Base-by-base conservation (phyloP, 2,113 vertebrate species). In the Alces alces region DNA sequence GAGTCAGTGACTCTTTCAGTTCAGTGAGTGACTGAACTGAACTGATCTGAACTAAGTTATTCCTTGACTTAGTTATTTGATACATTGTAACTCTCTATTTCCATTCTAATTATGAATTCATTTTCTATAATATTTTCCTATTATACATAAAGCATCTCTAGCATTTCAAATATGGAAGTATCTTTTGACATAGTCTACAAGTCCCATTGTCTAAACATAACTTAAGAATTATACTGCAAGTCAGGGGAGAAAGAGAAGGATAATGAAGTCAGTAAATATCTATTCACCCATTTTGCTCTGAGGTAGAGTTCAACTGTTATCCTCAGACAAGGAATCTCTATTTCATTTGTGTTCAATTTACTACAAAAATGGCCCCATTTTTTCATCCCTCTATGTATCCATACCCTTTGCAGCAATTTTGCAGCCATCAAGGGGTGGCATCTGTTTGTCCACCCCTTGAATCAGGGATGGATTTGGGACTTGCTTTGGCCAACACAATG, bases 111-210 rank as follows among this genome's bases (percentile, higher is more conserved):
- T 84, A 61, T 6, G 1, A 91, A 47, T 76, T 80, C 13, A 33
- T 87, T 95, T 96, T 95, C 8, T 54, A 21, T 55, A 93, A 84
- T 70, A 39, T 76, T 79, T 88, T 66, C 27, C 47, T 78, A 43
- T 94, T 70, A 52, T 14, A 61, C 47, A 86, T 27, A 94, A 93
- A 95, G 36, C 6, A 16, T 36, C 25, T 55, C 33, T 79, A 23
- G 50, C 0, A 91, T 84, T 97, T 93, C 50, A 85, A 92, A 89
- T 64, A 84, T 80, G 45, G 79, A 94, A 94, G 60, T 60, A 92
- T 28, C 25, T 91, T 96, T 80, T 88, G 47, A 92, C 30, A 83
- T 10, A 58, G 39, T 93, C 27, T 78, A 11, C 16, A 55, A 64
- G 39, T 50, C 16, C 36, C 2, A 89, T 6, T 64, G 55, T 47